Percentiles rank a stretch among this genome's conserved stretches.
Conservation (phyloP, 1,140 invertebrate genomes). For the Arion vulgaris region DNA sequence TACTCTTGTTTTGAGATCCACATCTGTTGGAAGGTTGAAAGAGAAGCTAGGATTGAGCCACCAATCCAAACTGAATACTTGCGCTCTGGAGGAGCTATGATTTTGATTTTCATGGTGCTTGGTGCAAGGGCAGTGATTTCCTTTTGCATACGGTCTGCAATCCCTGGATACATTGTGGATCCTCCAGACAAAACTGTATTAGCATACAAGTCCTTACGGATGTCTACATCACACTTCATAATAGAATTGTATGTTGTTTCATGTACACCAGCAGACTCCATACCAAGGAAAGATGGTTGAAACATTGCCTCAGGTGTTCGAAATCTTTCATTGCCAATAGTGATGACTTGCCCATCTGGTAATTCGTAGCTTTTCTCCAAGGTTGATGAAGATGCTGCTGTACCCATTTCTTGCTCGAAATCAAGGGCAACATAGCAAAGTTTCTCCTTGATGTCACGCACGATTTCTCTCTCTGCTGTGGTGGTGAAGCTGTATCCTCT, state of each 20-base stretch:
- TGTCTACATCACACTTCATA: slow-evolving; percentile 49
- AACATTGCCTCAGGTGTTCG: slow-evolving; percentile 79
- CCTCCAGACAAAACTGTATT: slow-evolving; percentile 92
- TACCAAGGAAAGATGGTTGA: slow-evolving; percentile 75
- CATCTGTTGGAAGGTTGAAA: slow-evolving; percentile 75
- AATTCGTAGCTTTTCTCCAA: slow-evolving; percentile 51
- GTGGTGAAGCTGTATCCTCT: slow-evolving; percentile 94
- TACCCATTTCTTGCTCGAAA: slow-evolving; percentile 88
- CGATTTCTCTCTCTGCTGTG: slow-evolving; percentile 72
- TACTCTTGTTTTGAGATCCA: slow-evolving; percentile 64
- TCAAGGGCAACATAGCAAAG: slow-evolving; percentile 27
- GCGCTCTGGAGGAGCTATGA: slow-evolving; percentile 71
- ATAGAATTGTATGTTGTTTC: slow-evolving; percentile 89
- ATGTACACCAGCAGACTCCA: slow-evolving; percentile 65
- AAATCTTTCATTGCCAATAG: slow-evolving; percentile 86
- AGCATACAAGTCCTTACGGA: slow-evolving; percentile 88
- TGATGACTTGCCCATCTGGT: slow-evolving; percentile 59
- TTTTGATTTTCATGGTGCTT: slow-evolving; percentile 69
- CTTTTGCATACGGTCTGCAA: slow-evolving; percentile 73
- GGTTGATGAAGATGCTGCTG: slow-evolving; percentile 78
- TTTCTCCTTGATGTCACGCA: slow-evolving; percentile 20
- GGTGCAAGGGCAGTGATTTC: slow-evolving; percentile 72
- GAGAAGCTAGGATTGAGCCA: slow-evolving; percentile 70
- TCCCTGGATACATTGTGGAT: slow-evolving; percentile 80
- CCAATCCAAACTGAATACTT: slow-evolving; percentile 66